Conservation (phyloP, 2,888 invertebrate genomes). For the Selenia dentaria region DNA sequence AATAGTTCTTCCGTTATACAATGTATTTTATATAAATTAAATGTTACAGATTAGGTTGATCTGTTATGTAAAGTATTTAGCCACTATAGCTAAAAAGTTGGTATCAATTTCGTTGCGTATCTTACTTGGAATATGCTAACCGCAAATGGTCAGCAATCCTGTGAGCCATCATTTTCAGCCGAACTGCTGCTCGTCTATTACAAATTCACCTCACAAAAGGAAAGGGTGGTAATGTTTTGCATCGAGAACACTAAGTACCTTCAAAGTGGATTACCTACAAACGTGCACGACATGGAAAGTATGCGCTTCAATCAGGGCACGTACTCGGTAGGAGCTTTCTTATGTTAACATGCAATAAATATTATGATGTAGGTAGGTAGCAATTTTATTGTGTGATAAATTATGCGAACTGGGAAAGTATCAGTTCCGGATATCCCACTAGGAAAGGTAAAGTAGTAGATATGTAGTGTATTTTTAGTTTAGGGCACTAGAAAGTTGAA, state of each 20-base stretch:
- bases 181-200: too few relatives aligned
- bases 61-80: too few relatives aligned
- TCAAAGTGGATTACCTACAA: slow-evolving; percentile 53
- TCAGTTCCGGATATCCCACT: slow-evolving; percentile 28
- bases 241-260: slow-evolving; percentile 50
- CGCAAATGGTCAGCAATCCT: too few relatives aligned
- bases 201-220: slow-evolving; percentile 53
- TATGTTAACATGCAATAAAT: slow-evolving; percentile 35
- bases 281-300: slow-evolving; percentile 56
- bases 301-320: slow-evolving; percentile 53
- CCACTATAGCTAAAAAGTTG: too few relatives aligned
- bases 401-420: slow-evolving; percentile 22
- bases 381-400: slow-evolving; percentile 21
- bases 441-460: too few relatives aligned
- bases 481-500: too few relatives aligned
- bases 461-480: too few relatives aligned
- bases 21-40: too few relatives aligned
- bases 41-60: too few relatives aligned
- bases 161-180: too few relatives aligned
- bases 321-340: slow-evolving; percentile 57
- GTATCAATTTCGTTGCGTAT: too few relatives aligned
- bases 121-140: too few relatives aligned
- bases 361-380: slow-evolving; percentile 5
- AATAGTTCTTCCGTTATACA: slow-evolving; percentile 20
- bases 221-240: slow-evolving; percentile 50